Base-by-base conservation (phyloP, 2,888 invertebrate genomes). In the Platycheirus albimanus region DNA sequence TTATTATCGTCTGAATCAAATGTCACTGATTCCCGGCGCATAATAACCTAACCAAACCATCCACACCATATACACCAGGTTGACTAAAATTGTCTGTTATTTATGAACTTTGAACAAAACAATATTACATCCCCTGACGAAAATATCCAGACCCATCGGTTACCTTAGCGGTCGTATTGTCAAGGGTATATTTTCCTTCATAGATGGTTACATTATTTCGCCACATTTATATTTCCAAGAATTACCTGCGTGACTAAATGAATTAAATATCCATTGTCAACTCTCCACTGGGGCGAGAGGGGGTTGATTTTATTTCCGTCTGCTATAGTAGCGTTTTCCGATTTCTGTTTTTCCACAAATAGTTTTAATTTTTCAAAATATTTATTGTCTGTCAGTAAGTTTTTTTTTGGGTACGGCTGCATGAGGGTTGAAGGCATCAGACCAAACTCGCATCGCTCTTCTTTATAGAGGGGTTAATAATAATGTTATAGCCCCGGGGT, bases 191-290 rank as follows among this genome's bases (percentile, higher is more conserved):
- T 33, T 67, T 80, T 61, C 8, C n/a, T 58, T 58, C 19, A n/a
- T 28, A 19, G 28, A 24, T 71, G 72, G 78, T 74, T 54, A 54
- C 52, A 72, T 74, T 79, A 67, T 52, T 79, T 54, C 47, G 76
- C 71, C 56, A 17, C 66, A 61, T 61, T 61, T 45, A 61, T 45
- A 47, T 71, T 71, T 71, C 66, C 63, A 43, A 58, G 69, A 78
- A 78, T 83, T 83, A 78, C 83, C 78, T 83, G 72, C 83, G 83
- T 83, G 83, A 78, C 83, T 83, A 83, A 83, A 74, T 54, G 78
- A 83, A 83, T 83, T 83, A 83, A 78, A 83, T 83, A 78, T 36
- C 83, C 63, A 83, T 83, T 83, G 83, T 83, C 72, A 77, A 77
- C 67, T 83, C 63, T 28, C 56, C 67, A 43, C 38, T 69, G 74